Percentiles rank a stretch among this genome's conserved stretches.
Conservation (phyloP, 2,888 invertebrate genomes). For the Caenorhabditis sp. region DNA sequence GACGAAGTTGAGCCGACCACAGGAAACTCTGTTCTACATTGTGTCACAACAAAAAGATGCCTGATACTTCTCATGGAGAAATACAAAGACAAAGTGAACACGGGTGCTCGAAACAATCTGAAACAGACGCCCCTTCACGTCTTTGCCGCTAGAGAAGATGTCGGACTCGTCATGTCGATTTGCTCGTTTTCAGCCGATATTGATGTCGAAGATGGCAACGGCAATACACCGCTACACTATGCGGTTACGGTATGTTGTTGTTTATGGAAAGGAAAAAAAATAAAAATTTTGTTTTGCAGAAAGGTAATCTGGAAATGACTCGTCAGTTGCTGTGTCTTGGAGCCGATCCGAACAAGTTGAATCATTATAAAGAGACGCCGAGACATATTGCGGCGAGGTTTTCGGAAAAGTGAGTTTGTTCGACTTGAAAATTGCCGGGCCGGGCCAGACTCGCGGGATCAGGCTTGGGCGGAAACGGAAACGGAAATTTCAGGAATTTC, state of each 20-base stretch:
- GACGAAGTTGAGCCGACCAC: slow-evolving; percentile 43
- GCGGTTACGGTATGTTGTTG: slow-evolving; percentile 68
- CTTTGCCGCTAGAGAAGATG: slow-evolving; percentile 57
- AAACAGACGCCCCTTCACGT: slow-evolving; percentile 72
- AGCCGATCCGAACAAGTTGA: slow-evolving; percentile 72
- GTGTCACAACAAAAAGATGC: slow-evolving; percentile 35
- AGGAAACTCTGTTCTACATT: slow-evolving; percentile 48
- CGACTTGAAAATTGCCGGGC: too few species aligned
- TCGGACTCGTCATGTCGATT: slow-evolving; percentile 52
- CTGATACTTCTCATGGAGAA: slow-evolving; percentile 42
- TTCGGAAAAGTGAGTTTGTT: slow-evolving; percentile 59
- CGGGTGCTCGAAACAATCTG: slow-evolving; percentile 71
- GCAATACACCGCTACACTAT: slow-evolving; percentile 72
- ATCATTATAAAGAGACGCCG: slow-evolving; percentile 71
- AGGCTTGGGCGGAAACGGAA: too few species aligned
- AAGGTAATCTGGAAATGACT: slow-evolving; percentile 70
- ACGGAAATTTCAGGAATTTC: too few species aligned
- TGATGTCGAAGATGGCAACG: slow-evolving; percentile 70
- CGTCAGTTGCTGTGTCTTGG: slow-evolving; percentile 73
- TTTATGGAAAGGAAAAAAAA: too few species aligned
- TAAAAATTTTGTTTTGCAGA: too few species aligned
- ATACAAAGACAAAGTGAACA: slow-evolving; percentile 59
- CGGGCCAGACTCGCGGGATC: too few species aligned
- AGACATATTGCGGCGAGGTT: slow-evolving; percentile 72
- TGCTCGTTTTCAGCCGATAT: slow-evolving; percentile 65